phyloP scores from a whole-genome alignment of 2,113 vertebrate species.

The Lasiurus cinereus region DNA sequence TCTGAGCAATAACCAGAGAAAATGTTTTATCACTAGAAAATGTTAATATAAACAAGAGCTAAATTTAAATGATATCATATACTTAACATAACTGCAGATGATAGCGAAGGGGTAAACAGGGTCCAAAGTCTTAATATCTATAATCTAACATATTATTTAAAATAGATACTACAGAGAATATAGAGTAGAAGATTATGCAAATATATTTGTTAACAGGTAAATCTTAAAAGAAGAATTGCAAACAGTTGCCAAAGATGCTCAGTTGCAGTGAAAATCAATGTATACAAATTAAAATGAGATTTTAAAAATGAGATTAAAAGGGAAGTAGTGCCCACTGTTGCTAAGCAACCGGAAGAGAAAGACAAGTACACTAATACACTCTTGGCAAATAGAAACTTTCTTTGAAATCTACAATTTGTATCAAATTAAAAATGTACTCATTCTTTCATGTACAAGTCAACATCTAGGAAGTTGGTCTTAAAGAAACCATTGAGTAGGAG shows the following conservation, averaged over 20 bases:
- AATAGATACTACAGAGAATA: background rate
- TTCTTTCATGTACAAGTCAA: background rate
- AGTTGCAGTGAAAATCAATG: background rate
- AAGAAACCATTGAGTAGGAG: background rate
- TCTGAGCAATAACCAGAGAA: background rate
- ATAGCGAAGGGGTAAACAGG: background rate
- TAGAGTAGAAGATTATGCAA: background rate
- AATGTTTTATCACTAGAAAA: background rate
- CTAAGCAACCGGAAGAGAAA: background rate
- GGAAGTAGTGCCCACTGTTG: background rate
- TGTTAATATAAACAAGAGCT: background rate
- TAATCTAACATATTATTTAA: background rate
- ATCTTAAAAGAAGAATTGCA: conserved; percentile 37
- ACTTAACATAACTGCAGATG: background rate
- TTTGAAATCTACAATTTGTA: background rate
- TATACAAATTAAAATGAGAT: background rate
- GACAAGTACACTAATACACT: accelerated
- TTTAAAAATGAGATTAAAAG: conserved; percentile 8
- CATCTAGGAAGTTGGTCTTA: background rate
- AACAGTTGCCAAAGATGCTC: background rate
- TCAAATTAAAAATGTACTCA: background rate
- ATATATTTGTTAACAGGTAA: background rate
- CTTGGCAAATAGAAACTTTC: background rate
- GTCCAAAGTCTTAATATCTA: background rate
- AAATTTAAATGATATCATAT: background rate